Conservation (phyloP, 2,888 invertebrate genomes). For the Dendrolimus houi region DNA sequence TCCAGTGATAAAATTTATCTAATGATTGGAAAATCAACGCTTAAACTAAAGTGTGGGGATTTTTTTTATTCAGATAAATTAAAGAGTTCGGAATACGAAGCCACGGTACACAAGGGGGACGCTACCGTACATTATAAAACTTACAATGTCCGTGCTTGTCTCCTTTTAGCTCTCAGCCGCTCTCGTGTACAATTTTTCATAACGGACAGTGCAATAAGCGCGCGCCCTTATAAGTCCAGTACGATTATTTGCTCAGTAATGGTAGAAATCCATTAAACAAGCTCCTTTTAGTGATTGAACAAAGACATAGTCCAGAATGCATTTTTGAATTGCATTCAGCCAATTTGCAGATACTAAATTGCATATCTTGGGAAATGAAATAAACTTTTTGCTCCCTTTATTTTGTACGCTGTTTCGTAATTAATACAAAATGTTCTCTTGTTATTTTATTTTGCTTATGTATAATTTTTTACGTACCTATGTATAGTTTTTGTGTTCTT, state of each 20-base stretch:
- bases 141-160: no score
- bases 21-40: no score
- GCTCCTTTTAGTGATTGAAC: conserved; percentile 73
- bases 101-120: no score
- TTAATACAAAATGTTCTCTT: conserved; percentile 12
- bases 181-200: conserved; percentile 10
- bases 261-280: conserved; percentile 75
- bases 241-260: conserved; percentile 74
- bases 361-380: conserved; percentile 32
- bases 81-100: no score
- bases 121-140: no score
- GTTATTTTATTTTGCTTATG: no score
- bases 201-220: conserved; percentile 24
- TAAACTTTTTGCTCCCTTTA: conserved; percentile 13
- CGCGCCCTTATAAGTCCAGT: conserved; percentile 52
- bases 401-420: conserved; percentile 18
- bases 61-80: no score
- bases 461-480: no score
- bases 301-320: conserved; percentile 54
- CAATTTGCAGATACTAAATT: conserved; percentile 61
- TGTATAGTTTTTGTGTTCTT: no score
- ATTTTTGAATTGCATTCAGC: conserved; percentile 64
- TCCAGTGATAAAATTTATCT: no score
- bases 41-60: no score
- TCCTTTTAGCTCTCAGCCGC: no score